Conservation (phyloP, 1,140 invertebrate species). For the Apis florea region DNA sequence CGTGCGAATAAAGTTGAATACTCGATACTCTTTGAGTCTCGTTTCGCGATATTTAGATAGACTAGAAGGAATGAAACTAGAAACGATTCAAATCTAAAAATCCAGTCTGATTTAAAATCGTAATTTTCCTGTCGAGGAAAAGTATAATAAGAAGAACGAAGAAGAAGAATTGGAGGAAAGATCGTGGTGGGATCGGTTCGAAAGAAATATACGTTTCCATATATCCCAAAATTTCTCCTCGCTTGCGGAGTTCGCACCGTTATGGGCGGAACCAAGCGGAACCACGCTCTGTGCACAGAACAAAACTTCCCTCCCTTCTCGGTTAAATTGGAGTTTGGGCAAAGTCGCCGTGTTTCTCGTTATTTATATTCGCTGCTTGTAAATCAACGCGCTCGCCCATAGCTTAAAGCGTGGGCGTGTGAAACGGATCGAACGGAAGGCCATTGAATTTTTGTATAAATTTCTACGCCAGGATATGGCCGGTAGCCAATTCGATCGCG, state of each 20-base stretch:
- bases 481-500: conserved; percentile 16
- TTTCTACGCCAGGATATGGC: conserved; percentile 29
- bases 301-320: conserved; percentile 62
- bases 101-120: neutral
- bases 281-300: conserved; percentile 74
- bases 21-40: too few relatives aligned
- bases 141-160: too few relatives aligned
- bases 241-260: conserved; percentile 65
- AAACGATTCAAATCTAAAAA: neutral
- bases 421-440: conserved; percentile 57
- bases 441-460: conserved; percentile 52
- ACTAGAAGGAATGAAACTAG: too few relatives aligned
- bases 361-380: conserved; percentile 39
- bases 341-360: conserved; percentile 61
- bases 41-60: neutral
- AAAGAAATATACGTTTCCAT: neutral
- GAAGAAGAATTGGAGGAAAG: neutral
- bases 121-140: neutral
- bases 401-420: conserved; percentile 44
- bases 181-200: too few relatives aligned
- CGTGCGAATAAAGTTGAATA: too few relatives aligned
- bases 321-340: conserved; percentile 73
- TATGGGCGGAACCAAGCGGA: conserved; percentile 76
- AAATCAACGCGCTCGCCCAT: conserved; percentile 57
- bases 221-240: conserved; percentile 13